phyloP scores from a whole-genome alignment of 2,888 invertebrate genomes.

The Spatulosminthurus flaviceps region DNA sequence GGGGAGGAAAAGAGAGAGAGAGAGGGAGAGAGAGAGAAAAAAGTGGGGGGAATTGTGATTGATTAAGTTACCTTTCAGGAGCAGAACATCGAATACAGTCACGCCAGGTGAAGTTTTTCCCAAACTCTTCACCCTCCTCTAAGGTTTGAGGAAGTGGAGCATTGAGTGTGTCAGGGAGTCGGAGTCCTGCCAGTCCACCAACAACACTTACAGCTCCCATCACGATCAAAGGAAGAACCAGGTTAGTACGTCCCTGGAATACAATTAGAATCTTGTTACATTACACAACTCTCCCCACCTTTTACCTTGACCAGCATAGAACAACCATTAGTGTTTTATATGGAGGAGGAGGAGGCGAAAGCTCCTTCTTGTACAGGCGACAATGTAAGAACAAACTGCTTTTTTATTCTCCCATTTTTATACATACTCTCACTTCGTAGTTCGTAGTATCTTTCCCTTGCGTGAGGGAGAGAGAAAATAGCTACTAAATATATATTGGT shows the following conservation, averaged over 20 bases:
- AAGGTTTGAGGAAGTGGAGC: constrained; percentile 84
- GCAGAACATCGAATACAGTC: constrained; percentile 76
- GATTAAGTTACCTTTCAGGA: constrained; percentile 52
- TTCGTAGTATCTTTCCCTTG: no score
- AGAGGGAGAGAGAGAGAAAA: constrained; percentile 10
- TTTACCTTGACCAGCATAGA: no score
- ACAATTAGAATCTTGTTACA: constrained; percentile 25
- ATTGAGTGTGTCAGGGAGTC: constrained; percentile 86
- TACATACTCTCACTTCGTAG: neutral
- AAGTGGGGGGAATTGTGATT: constrained; percentile 38
- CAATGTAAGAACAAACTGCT: no score
- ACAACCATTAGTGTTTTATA: no score
- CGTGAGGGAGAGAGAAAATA: no score
- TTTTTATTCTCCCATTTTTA: neutral
- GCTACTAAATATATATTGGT: no score
- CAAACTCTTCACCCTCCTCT: constrained; percentile 87
- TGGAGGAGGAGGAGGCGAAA: no score
- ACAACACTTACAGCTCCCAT: constrained; percentile 84
- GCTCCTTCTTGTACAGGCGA: no score
- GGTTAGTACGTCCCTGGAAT: constrained; percentile 80
- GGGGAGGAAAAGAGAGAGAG: neutral
- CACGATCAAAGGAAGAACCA: constrained; percentile 83
- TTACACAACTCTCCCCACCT: neutral
- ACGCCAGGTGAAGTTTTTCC: constrained; percentile 80
- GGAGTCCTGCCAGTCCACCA: constrained; percentile 81